Conservation (phyloP, 2,888 invertebrate species). For the Netelia virgata region DNA sequence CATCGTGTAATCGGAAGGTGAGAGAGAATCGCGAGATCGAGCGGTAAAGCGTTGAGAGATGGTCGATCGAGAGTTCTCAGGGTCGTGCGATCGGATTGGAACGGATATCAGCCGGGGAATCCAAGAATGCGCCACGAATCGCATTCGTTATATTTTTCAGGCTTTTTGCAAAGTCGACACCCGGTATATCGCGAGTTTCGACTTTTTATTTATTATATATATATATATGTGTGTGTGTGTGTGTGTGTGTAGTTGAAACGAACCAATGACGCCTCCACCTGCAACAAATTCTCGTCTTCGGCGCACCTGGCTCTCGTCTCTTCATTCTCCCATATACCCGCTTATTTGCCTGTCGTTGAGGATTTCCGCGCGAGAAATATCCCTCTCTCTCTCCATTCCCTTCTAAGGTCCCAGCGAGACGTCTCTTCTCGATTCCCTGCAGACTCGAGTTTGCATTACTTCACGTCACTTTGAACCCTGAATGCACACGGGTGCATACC, state of each 20-base stretch:
- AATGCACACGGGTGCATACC: constrained; percentile 15
- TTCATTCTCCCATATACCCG: constrained; percentile 54
- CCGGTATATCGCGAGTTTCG: too few species aligned
- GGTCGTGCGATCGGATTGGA: constrained; percentile 59
- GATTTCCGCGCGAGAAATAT: not conserved
- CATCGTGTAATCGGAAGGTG: constrained; percentile 75
- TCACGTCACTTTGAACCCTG: constrained; percentile 52
- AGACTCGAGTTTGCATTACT: constrained; percentile 45
- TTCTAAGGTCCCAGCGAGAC: constrained; percentile 9
- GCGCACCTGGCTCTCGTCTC: constrained; percentile 57
- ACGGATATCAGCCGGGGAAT: constrained; percentile 36
- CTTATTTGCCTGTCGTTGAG: constrained; percentile 64
- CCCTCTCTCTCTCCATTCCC: constrained; percentile 36
- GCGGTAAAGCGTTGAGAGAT: constrained; percentile 69
- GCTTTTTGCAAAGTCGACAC: too few species aligned
- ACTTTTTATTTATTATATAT: not conserved
- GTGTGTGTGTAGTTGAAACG: not conserved
- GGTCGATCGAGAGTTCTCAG: constrained; percentile 61
- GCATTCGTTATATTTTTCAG: constrained; percentile 18
- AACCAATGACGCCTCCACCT: not conserved
- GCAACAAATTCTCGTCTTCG: constrained; percentile 38
- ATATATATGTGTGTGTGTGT: too few species aligned
- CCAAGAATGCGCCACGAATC: constrained; percentile 12
- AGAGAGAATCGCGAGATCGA: constrained; percentile 78
- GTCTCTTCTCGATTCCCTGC: constrained; percentile 27